These are phyloP conservation scores for Neelides sp. DNA, from an alignment of 1,140 invertebrate species.

Conservation along the genomic window DNA sequence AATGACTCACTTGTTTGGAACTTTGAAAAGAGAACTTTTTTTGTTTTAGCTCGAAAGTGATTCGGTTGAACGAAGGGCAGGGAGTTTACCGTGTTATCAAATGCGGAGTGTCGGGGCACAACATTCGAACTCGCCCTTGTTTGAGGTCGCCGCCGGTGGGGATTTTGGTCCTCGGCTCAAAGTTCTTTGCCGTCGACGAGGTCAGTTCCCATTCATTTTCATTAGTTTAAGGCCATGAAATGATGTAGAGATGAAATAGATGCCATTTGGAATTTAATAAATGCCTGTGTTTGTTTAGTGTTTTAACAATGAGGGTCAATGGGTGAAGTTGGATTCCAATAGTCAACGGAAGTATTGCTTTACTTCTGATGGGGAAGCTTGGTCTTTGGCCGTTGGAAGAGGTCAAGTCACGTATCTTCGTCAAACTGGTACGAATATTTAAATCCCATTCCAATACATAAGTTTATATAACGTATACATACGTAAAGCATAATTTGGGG, in stretches of 20 bases:
- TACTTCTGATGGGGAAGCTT: conserved; percentile 53
- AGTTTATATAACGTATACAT: background rate
- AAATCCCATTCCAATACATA: background rate
- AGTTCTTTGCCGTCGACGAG: conserved; percentile 52
- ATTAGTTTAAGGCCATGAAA: conserved; percentile 4
- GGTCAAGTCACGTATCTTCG: conserved; percentile 58
- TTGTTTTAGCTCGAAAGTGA: conserved; percentile 19
- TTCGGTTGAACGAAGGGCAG: conserved; percentile 35
- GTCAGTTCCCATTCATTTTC: conserved; percentile 38
- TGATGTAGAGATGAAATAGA: background rate
- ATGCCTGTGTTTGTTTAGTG: conserved; percentile 31
- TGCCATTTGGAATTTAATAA: background rate
- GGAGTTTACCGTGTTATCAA: conserved; percentile 54
- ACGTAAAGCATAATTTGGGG: background rate
- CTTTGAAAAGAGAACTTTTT: too few species aligned
- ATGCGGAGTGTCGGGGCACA: conserved; percentile 69
- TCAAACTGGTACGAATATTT: conserved; percentile 35
- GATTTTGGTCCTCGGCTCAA: conserved; percentile 60
- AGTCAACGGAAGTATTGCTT: conserved; percentile 51
- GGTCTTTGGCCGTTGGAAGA: conserved; percentile 57
- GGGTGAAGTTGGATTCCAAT: conserved; percentile 50
- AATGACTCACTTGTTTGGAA: too few species aligned
- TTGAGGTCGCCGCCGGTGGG: conserved; percentile 62
- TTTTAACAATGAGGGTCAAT: conserved; percentile 50
- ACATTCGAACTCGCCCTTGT: conserved; percentile 56